Percentiles rank a stretch among this genome's conserved stretches.
Conservation (phyloP, 2,113 vertebrate species). For the Neomonachus schauinslandi region DNA sequence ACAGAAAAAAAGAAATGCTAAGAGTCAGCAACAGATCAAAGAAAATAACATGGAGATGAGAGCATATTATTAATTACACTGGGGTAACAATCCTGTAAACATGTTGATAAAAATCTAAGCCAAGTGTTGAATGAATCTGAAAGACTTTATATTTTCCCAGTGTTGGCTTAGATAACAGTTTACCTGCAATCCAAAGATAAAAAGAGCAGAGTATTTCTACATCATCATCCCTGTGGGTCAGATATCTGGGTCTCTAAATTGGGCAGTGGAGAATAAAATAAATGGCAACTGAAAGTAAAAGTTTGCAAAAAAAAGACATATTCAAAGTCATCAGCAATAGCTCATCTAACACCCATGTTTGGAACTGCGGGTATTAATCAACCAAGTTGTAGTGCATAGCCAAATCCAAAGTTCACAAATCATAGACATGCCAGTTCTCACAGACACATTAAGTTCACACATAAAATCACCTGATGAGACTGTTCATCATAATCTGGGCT, state of each 20-base stretch:
- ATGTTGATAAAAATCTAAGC: not conserved
- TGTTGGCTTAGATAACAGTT: not conserved
- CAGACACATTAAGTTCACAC: not conserved
- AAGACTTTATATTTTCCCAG: not conserved
- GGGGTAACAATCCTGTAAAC: not conserved
- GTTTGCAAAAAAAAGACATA: not conserved
- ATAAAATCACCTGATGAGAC: not conserved
- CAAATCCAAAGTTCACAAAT: not conserved
- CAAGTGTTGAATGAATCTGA: conserved; percentile 18
- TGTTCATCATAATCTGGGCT: not conserved
- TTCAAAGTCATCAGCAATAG: not conserved
- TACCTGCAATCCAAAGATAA: not conserved
- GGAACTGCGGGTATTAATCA: not conserved
- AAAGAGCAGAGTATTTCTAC: not conserved
- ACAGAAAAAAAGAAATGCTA: not conserved
- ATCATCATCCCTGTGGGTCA: not conserved
- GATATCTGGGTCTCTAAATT: not conserved
- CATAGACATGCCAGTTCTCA: not conserved
- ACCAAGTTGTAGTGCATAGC: not conserved
- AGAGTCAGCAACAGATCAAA: not conserved
- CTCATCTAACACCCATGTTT: not conserved
- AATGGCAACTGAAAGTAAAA: not conserved
- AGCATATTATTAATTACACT: not conserved
- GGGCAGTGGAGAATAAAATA: not conserved
- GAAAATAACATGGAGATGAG: not conserved